A percentile compares a stretch with the other conserved stretches of the same genome.
Conservation (phyloP, 1,140 invertebrate species). For the Drosophila ficusphila region DNA sequence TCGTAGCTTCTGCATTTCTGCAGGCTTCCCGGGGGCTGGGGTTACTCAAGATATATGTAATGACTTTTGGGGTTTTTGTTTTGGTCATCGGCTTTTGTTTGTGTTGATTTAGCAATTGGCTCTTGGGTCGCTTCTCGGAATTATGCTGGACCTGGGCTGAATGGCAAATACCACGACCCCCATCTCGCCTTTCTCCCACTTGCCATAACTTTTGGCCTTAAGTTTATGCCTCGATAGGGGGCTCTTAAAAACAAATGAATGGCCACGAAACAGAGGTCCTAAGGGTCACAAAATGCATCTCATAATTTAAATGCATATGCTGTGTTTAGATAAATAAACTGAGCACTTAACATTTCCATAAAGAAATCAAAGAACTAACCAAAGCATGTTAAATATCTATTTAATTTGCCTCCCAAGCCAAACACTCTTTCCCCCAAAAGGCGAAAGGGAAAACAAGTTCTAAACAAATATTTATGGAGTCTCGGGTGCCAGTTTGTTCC, state of each 20-base stretch:
- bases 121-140: constrained; percentile 64
- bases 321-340: no score
- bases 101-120: constrained; percentile 79
- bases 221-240: constrained; percentile 59
- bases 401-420: neutral
- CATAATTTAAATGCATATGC: no score
- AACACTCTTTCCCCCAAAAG: neutral
- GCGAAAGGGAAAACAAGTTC: neutral
- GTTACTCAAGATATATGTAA: constrained; percentile 74
- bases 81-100: constrained; percentile 59
- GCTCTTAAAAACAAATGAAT: constrained; percentile 1
- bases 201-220: constrained; percentile 49
- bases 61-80: constrained; percentile 81
- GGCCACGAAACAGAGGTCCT: neutral
- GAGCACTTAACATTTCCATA: neutral
- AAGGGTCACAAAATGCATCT: neutral
- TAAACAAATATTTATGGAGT: constrained; percentile 21
- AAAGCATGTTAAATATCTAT: neutral
- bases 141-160: constrained; percentile 63
- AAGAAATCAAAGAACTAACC: neutral
- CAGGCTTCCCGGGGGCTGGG: constrained; percentile 14
- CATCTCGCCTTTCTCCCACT: constrained; percentile 1
- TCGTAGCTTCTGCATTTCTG: constrained; percentile 83
- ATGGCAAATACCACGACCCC: constrained; percentile 40
- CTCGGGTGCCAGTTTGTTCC: constrained; percentile 15